These are phyloP conservation scores for Regulus satrapa DNA, from an alignment of 2,113 vertebrate genomes.

Conservation along the genomic window DNA sequence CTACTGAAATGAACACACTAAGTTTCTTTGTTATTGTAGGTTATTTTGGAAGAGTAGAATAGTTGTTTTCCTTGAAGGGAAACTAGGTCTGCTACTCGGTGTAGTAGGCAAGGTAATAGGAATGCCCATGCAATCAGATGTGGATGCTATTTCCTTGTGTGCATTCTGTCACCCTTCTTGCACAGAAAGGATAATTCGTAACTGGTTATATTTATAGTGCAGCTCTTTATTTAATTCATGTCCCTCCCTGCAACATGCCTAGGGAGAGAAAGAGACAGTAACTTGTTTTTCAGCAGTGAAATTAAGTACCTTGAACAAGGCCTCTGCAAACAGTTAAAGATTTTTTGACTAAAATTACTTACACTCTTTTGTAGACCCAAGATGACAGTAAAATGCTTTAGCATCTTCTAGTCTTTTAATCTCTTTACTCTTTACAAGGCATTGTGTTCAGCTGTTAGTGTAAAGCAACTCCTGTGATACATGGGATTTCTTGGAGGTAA, in stretches of 20 bases:
- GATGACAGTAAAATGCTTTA: background rate
- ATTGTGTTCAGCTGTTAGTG: background rate
- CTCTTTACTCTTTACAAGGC: background rate
- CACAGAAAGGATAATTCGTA: background rate
- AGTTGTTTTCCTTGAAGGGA: background rate
- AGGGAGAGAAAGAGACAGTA: background rate
- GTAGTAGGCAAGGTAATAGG: background rate
- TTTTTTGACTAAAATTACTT: background rate
- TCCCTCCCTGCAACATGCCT: rapidly evolving
- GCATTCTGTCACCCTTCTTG: background rate
- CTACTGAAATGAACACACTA: background rate
- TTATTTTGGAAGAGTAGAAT: background rate
- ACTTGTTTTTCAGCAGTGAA: background rate
- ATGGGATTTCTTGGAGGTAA: background rate
- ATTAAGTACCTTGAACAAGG: background rate
- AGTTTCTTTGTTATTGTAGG: background rate
- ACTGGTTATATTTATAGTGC: background rate
- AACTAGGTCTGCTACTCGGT: background rate
- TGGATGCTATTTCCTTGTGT: background rate
- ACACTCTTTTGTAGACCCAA: background rate
- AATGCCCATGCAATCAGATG: background rate
- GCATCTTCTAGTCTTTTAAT: background rate
- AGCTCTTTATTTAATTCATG: rapidly evolving
- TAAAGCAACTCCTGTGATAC: rapidly evolving
- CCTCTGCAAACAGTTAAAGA: background rate